These are phyloP conservation scores for Rhabdophis nuchalis DNA, from an alignment of 2,797 vertebrate genomes.

Conservation along the genomic window DNA sequence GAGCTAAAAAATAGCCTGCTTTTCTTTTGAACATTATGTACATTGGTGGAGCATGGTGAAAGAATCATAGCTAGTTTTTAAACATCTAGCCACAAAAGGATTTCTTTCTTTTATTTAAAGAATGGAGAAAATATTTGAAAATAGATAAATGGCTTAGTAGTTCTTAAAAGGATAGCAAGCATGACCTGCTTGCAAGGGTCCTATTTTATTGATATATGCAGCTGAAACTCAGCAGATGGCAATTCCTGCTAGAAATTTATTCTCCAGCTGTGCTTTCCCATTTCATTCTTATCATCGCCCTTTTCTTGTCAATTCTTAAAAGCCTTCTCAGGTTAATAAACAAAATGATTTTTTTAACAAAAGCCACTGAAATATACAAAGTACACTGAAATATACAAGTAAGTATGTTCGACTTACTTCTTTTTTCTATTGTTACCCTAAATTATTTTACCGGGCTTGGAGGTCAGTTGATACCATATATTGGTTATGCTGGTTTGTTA, in stretches of 20 bases:
- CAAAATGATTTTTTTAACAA: neutral
- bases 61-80: slow-evolving; percentile 54
- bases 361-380: slow-evolving; percentile 25
- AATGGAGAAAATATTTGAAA: slow-evolving; percentile 41
- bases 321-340: slow-evolving; percentile 22
- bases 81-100: slow-evolving; percentile 49
- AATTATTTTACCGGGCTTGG: neutral
- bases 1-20: slow-evolving; percentile 40
- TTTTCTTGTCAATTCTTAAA: neutral
- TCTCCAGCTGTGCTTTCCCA: slow-evolving; percentile 20
- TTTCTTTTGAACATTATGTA: slow-evolving; percentile 47
- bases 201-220: slow-evolving; percentile 27
- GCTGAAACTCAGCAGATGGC: slow-evolving; percentile 14
- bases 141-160: slow-evolving; percentile 53
- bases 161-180: slow-evolving; percentile 43
- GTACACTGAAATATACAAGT: slow-evolving; percentile 11
- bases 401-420: neutral
- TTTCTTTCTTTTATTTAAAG: slow-evolving; percentile 42
- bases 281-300: neutral
- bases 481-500: neutral
- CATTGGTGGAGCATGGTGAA: slow-evolving; percentile 43
- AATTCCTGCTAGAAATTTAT: slow-evolving; percentile 2
- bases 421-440: neutral
- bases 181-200: slow-evolving; percentile 41
- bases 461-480: neutral